Evolutionary conservation across 2,113 vertebrate genomes (phyloP).

Genomic region (Rhinopomastus cyanomelas): DNA sequence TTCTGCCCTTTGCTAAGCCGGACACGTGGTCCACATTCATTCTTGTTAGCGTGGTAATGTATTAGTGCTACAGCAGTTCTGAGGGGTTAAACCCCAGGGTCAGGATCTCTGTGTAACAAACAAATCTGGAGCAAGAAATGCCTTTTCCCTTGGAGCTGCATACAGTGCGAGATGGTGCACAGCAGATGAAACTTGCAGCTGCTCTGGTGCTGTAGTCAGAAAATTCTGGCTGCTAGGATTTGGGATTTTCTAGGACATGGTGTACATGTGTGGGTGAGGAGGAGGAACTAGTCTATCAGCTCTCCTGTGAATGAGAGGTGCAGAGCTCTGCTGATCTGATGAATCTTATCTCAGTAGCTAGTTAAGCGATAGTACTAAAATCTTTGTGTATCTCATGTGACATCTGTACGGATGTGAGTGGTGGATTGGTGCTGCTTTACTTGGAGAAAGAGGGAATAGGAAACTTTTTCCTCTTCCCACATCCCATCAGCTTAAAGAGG

Average conservation of each 20-base stretch:
- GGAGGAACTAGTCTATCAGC: background rate
- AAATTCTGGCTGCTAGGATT: background rate
- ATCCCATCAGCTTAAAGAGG: background rate
- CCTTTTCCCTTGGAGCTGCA: background rate
- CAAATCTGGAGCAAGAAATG: background rate
- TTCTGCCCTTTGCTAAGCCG: background rate
- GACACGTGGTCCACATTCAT: background rate
- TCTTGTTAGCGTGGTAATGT: background rate
- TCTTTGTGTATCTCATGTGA: background rate
- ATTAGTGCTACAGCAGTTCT: background rate
- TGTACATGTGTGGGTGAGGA: background rate
- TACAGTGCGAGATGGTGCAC: fast-evolving
- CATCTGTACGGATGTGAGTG: background rate
- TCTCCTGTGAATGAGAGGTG: background rate
- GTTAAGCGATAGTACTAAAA: background rate
- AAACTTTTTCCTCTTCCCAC: background rate
- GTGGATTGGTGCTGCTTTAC: background rate
- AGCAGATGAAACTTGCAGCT: background rate
- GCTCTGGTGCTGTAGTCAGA: background rate
- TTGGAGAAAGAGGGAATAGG: background rate
- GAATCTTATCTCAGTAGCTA: background rate
- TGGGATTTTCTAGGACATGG: background rate
- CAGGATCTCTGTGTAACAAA: background rate
- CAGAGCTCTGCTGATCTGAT: background rate
- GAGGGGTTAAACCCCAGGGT: background rate